These are phyloP conservation scores for Polyploca ridens DNA, from an alignment of 2,888 invertebrate species.

Conservation along the genomic window DNA sequence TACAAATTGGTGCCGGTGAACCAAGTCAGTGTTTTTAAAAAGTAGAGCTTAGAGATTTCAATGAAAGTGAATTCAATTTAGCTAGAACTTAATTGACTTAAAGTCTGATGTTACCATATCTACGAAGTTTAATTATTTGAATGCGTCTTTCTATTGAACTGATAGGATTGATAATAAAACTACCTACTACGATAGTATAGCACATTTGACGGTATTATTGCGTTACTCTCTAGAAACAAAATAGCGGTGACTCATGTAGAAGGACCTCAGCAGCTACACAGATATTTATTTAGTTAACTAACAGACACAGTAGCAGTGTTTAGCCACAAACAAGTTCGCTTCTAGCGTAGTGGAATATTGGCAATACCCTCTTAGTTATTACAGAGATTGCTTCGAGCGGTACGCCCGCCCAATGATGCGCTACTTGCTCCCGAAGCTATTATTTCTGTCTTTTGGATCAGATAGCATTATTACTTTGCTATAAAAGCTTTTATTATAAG, in stretches of 20 bases:
- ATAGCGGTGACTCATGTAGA: not conserved
- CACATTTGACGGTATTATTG: not conserved
- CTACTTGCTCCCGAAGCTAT: conserved; percentile 27
- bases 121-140: not conserved
- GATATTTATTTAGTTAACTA: conserved; percentile 25
- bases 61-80: too few species aligned
- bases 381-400: conserved; percentile 41
- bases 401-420: conserved; percentile 26
- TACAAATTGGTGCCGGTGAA: not conserved
- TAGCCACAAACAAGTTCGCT: conserved; percentile 11
- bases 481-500: not conserved
- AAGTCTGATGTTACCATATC: too few species aligned
- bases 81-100: too few species aligned
- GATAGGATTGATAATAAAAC: not conserved
- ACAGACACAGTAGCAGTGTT: conserved; percentile 13
- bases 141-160: not conserved
- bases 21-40: not conserved
- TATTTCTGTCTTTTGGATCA: conserved; percentile 15
- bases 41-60: too few species aligned
- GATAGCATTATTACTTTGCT: not conserved
- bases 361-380: conserved; percentile 45
- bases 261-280: conserved; percentile 5
- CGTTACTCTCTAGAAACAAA: not conserved
- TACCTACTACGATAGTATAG: too few species aligned
- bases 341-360: conserved; percentile 29